These are phyloP conservation scores for Cheilosia vernalis DNA, from an alignment of 2,888 invertebrate genomes.

Conservation along the genomic window DNA sequence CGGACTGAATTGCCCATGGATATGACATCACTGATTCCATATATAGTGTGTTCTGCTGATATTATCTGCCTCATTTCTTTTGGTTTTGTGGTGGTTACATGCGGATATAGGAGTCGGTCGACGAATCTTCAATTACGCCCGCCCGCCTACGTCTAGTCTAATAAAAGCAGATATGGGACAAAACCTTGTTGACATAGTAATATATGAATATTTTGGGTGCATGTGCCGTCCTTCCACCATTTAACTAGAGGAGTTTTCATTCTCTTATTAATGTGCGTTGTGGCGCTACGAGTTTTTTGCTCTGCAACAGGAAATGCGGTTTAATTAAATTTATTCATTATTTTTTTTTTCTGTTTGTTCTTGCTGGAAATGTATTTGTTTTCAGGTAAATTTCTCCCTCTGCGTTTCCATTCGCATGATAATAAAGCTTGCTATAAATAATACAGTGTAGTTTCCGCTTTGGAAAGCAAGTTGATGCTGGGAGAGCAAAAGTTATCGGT, in stretches of 20 bases:
- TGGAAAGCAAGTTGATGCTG: slow-evolving; percentile 13
- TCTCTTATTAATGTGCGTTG: slow-evolving; percentile 12
- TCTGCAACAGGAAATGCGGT: slow-evolving; percentile 55
- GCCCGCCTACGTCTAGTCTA: not conserved
- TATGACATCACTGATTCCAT: too few relatives aligned
- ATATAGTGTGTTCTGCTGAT: too few relatives aligned
- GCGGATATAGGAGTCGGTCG: not conserved
- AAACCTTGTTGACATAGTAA: slow-evolving; percentile 11
- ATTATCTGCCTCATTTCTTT: too few relatives aligned
- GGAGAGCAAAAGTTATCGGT: slow-evolving; percentile 14
- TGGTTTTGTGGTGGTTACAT: not conserved
- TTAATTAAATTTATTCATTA: slow-evolving; percentile 68
- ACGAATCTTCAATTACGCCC: slow-evolving; percentile 8
- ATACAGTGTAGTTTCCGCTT: slow-evolving; percentile 57
- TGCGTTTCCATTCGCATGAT: slow-evolving; percentile 12
- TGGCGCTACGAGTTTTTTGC: slow-evolving; percentile 17
- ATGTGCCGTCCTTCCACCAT: not conserved
- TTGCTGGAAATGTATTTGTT: slow-evolving; percentile 31
- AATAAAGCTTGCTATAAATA: slow-evolving; percentile 41
- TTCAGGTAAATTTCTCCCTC: slow-evolving; percentile 6
- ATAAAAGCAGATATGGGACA: slow-evolving; percentile 31
- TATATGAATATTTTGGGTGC: not conserved
- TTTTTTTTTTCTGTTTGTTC: slow-evolving; percentile 21
- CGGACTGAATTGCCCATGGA: too few relatives aligned
- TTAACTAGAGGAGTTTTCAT: slow-evolving; percentile 8